These are phyloP conservation scores for Drosophila tropicalis DNA, from an alignment of 1,140 invertebrate genomes.

Conservation along the genomic window DNA sequence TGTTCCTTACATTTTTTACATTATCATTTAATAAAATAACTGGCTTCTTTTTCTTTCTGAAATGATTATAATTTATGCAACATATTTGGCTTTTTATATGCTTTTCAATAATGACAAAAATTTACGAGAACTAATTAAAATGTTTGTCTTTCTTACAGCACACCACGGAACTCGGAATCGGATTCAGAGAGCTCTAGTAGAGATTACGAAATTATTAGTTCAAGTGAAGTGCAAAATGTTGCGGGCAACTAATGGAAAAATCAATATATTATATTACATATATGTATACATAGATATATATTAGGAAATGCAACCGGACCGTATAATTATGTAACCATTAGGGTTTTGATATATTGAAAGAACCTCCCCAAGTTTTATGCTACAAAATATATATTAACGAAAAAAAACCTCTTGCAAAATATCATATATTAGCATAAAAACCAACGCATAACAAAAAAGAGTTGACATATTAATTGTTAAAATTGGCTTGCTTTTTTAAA, in stretches of 20 bases:
- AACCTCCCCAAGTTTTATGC: too few relatives aligned
- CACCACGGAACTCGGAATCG: constrained; percentile 70
- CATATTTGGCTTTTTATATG: background rate
- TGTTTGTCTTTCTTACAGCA: constrained; percentile 54
- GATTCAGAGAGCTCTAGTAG: constrained; percentile 80
- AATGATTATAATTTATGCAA: constrained; percentile 4
- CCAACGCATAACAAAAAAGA: too few relatives aligned
- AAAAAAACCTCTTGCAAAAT: too few relatives aligned
- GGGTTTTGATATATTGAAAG: too few relatives aligned
- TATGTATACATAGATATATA: background rate
- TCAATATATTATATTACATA: constrained; percentile 23
- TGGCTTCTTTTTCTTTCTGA: constrained; percentile 20
- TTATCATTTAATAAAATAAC: constrained; percentile 9
- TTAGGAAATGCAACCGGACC: background rate
- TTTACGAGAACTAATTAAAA: constrained; percentile 14
- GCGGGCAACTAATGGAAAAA: constrained; percentile 61
- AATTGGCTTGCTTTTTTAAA: background rate
- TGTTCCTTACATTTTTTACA: background rate
- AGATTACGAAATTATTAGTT: constrained; percentile 82
- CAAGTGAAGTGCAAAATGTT: constrained; percentile 82
- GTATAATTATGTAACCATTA: background rate
- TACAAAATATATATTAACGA: too few relatives aligned
- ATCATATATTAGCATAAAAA: too few relatives aligned
- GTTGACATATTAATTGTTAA: too few relatives aligned
- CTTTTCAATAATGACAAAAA: background rate